A percentile compares a stretch with the other conserved stretches of the same genome.
These are phyloP conservation scores for Stegophylla sp. DNA, from an alignment of 2,888 invertebrate species.

Conservation along the genomic window DNA sequence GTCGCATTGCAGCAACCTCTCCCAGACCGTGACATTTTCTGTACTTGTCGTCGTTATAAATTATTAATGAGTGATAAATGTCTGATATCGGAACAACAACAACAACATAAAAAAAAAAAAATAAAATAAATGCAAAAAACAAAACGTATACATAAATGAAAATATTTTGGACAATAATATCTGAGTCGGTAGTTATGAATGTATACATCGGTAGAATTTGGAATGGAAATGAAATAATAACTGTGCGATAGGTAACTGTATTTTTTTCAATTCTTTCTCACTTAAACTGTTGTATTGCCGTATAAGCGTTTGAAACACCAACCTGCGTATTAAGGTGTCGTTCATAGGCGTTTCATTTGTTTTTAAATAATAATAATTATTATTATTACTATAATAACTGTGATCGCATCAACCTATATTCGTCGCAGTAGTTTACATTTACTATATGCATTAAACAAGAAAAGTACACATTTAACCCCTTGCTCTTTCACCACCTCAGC, in stretches of 20 bases:
- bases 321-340: no score
- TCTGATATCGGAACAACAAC: background rate
- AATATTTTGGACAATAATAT: background rate
- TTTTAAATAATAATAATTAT: background rate
- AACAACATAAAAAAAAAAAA: slow-evolving; percentile 6
- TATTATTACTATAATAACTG: background rate
- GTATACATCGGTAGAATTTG: slow-evolving; percentile 3
- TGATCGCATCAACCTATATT: no score
- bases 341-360: background rate
- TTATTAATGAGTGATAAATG: slow-evolving; percentile 53
- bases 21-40: slow-evolving; percentile 40
- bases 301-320: no score
- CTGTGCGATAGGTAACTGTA: background rate
- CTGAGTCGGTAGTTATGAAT: background rate
- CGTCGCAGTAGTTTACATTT: no score
- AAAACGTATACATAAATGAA: background rate
- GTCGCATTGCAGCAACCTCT: background rate
- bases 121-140: background rate
- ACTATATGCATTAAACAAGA: background rate
- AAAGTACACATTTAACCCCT: slow-evolving; percentile 10
- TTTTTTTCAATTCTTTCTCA: background rate
- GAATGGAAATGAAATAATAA: slow-evolving; percentile 3
- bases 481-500: background rate
- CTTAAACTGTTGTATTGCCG: no score
- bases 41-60: slow-evolving; percentile 43